These are phyloP conservation scores for Athrips mouffetella DNA, from an alignment of 2,888 invertebrate genomes.

Conservation along the genomic window DNA sequence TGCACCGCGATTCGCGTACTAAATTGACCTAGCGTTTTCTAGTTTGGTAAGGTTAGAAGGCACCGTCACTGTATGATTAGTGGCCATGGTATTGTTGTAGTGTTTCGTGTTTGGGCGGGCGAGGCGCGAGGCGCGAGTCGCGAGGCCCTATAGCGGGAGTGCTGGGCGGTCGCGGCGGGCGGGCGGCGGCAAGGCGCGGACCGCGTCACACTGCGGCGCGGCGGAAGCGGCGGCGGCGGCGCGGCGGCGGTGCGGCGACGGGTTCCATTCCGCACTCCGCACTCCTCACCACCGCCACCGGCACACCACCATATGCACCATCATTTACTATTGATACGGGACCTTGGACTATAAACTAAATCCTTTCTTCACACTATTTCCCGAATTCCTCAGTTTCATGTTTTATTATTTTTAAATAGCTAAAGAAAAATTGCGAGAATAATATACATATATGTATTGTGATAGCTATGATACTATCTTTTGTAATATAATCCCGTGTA, in stretches of 20 bases:
- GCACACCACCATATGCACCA: constrained; percentile 50
- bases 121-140: constrained; percentile 5
- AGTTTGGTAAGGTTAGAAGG: constrained; percentile 43
- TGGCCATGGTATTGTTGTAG: constrained; percentile 38
- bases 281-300: constrained; percentile 27
- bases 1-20: constrained; percentile 9
- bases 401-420: neutral
- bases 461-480: too few relatives aligned
- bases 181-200: constrained; percentile 44
- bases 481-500: too few relatives aligned
- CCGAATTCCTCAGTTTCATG: constrained; percentile 22
- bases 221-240: constrained; percentile 37
- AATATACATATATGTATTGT: too few relatives aligned
- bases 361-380: constrained; percentile 37
- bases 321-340: constrained; percentile 64
- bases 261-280: constrained; percentile 31
- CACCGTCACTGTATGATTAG: constrained; percentile 39
- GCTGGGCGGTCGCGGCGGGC: constrained; percentile 23
- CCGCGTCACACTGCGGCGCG: constrained; percentile 71
- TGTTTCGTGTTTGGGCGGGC: constrained; percentile 33
- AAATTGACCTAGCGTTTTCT: constrained; percentile 26
- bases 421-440: neutral
- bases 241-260: constrained; percentile 37
- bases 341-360: constrained; percentile 67
- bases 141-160: constrained; percentile 26